Conservation (phyloP, 2,797 vertebrate species). For the Schizopygopsis pylzovi region DNA sequence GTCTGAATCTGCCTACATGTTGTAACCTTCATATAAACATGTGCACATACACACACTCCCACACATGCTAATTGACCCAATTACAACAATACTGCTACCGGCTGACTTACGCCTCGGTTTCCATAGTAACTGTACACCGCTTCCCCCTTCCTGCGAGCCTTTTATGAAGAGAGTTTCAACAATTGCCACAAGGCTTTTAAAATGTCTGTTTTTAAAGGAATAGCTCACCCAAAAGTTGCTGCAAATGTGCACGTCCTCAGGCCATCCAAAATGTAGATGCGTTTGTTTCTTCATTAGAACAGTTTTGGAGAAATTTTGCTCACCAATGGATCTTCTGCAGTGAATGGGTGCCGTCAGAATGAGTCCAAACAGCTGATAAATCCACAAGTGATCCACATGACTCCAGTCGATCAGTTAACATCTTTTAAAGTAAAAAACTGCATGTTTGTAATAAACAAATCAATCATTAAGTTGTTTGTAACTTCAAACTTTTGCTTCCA, state of each 20-base stretch:
- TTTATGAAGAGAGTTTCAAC: constrained; percentile 57
- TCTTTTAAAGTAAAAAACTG: neutral
- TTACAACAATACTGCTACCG: constrained; percentile 53
- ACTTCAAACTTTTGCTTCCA: neutral
- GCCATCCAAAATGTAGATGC: neutral
- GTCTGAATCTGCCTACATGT: constrained; percentile 45
- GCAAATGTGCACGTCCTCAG: neutral
- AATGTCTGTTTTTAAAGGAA: constrained; percentile 3
- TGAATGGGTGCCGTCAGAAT: neutral
- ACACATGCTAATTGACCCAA: constrained; percentile 55
- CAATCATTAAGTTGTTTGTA: neutral
- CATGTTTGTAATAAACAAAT: neutral
- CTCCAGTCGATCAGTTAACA: too few relatives aligned
- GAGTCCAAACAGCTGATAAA: too few relatives aligned
- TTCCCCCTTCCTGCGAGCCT: constrained; percentile 43
- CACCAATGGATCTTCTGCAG: neutral
- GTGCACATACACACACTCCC: constrained; percentile 37
- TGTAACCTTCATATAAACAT: constrained; percentile 25
- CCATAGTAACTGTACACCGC: constrained; percentile 67
- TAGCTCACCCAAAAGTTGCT: neutral
- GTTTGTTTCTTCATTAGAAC: neutral
- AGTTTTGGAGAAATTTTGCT: neutral
- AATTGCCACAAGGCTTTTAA: constrained; percentile 39
- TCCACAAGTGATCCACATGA: neutral
- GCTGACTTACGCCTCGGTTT: constrained; percentile 61